These are phyloP conservation scores for Crotalus horridus DNA, from an alignment of 2,113 vertebrate species.

Conservation along the genomic window DNA sequence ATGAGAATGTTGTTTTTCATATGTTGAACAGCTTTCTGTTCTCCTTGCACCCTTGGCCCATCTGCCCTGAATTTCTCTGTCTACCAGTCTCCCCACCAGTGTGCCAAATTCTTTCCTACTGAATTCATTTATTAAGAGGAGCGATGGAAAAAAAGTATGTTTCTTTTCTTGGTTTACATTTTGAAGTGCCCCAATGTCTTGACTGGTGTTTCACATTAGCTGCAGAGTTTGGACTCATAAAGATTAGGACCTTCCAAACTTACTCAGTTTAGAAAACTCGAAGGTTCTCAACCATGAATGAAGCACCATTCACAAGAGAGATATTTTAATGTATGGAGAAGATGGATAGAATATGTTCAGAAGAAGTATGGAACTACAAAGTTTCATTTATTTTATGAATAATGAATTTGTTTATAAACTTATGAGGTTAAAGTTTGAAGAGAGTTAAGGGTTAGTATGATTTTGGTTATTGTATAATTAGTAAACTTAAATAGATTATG, in stretches of 20 bases:
- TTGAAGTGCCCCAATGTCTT: neutral
- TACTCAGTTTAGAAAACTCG: neutral
- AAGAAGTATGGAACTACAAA: too few relatives aligned
- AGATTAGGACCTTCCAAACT: neutral
- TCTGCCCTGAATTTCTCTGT: neutral
- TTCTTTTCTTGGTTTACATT: neutral
- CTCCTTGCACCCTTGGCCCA: neutral
- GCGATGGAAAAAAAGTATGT: neutral
- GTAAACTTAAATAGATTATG: too few relatives aligned
- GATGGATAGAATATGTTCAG: too few relatives aligned
- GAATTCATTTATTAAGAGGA: neutral
- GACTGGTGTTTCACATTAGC: neutral
- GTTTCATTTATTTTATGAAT: too few relatives aligned
- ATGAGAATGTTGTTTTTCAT: neutral
- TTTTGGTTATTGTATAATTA: too few relatives aligned
- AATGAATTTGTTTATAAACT: too few relatives aligned
- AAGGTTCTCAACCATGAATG: neutral
- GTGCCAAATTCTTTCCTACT: neutral
- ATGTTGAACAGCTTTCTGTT: neutral
- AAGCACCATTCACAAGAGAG: neutral
- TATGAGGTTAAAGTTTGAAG: too few relatives aligned
- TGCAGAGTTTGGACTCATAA: neutral
- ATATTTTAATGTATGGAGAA: too few relatives aligned
- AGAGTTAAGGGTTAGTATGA: too few relatives aligned
- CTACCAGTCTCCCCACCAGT: fast-evolving